phyloP scores from a whole-genome alignment of 2,797 vertebrate genomes.

The Mastacembelus armatus region DNA sequence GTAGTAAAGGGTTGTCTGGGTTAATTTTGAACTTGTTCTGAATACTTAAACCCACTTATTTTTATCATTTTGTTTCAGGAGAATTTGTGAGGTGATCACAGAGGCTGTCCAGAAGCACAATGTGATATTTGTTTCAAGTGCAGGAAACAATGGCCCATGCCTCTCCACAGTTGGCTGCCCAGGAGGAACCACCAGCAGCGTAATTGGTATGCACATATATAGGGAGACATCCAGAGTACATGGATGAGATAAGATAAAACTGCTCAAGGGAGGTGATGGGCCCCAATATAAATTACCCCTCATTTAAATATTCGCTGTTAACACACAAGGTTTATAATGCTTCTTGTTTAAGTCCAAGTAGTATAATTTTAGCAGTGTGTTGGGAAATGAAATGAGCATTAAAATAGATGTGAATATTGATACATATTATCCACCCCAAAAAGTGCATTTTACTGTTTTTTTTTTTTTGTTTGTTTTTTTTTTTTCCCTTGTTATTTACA shows the following conservation, averaged over 20 bases:
- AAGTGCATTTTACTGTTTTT: too few relatives aligned
- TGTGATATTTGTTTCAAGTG: slow-evolving; percentile 96
- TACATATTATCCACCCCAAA: neutral
- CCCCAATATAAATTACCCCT: too few relatives aligned
- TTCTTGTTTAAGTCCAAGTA: too few relatives aligned
- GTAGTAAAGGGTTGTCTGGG: neutral
- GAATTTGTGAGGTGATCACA: slow-evolving; percentile 97
- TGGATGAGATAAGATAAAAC: neutral
- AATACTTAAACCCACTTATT: neutral
- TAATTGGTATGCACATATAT: slow-evolving; percentile 86
- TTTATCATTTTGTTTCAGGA: slow-evolving; percentile 79
- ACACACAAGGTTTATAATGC: too few relatives aligned
- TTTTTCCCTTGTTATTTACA: too few relatives aligned
- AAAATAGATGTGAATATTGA: neutral
- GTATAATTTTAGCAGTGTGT: too few relatives aligned
- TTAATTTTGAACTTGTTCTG: neutral
- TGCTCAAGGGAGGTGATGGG: neutral
- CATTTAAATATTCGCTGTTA: too few relatives aligned
- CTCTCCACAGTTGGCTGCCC: slow-evolving; percentile 98
- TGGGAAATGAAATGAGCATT: neutral
- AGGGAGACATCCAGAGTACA: neutral
- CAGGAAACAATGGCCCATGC: slow-evolving; percentile 98
- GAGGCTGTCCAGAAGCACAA: slow-evolving; percentile 99
- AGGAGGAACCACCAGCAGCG: slow-evolving; percentile 95
- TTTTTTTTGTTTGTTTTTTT: too few relatives aligned